Conservation (phyloP, 2,113 vertebrate genomes). For the Osmerus eperlanus region DNA sequence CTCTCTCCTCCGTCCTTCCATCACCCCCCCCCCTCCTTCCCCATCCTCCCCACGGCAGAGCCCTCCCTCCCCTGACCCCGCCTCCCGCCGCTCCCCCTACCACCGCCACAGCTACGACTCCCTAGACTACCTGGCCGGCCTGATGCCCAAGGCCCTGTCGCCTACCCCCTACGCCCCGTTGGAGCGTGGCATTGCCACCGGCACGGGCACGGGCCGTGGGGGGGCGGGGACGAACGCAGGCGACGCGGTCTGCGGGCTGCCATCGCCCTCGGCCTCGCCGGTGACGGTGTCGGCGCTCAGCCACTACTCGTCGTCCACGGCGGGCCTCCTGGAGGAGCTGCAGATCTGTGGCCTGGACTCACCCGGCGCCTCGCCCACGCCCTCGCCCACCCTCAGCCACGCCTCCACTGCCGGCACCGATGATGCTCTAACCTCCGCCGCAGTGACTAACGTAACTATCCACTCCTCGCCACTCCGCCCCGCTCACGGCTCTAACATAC, state of each 20-base stretch:
- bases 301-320: slow-evolving; percentile 80
- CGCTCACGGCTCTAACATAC: slow-evolving; percentile 41
- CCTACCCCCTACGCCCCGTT: slow-evolving; percentile 63
- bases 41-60: not conserved
- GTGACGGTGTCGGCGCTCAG: slow-evolving; percentile 79
- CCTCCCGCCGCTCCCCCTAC: slow-evolving; percentile 56
- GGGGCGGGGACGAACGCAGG: no score
- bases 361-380: slow-evolving; percentile 78
- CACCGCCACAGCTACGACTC: slow-evolving; percentile 70
- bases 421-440: slow-evolving; percentile 70
- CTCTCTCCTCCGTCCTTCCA: not conserved
- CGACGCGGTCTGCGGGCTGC: no score
- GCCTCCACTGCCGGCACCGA: slow-evolving; percentile 77
- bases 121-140: slow-evolving; percentile 70
- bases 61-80: slow-evolving; percentile 29
- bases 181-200: slow-evolving; percentile 15
- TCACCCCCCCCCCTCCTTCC: slow-evolving; percentile 42
- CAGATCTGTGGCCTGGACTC: slow-evolving; percentile 79
- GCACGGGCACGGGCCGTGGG: slow-evolving; percentile 18
- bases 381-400: slow-evolving; percentile 84
- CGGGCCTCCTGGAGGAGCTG: slow-evolving; percentile 80
- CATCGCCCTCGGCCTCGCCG: slow-evolving; percentile 66
- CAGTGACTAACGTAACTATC: slow-evolving; percentile 85
- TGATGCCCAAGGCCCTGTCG: slow-evolving; percentile 64
- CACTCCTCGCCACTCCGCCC: slow-evolving; percentile 55